Base-by-base conservation (phyloP, 2,888 invertebrate species). In the Eucera pruinosa region DNA sequence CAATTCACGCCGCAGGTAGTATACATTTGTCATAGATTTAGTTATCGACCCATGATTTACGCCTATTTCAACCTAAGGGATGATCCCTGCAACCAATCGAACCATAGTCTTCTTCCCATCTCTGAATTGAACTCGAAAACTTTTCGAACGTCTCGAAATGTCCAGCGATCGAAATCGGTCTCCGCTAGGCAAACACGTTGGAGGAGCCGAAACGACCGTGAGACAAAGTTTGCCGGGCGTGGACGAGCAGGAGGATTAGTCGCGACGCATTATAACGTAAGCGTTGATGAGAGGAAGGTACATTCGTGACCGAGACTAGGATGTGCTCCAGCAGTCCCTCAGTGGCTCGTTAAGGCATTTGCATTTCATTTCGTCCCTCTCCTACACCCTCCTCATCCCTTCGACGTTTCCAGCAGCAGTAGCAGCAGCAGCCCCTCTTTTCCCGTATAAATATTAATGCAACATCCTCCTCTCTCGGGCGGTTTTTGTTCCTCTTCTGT, bases 291-390 rank as follows among this genome's bases (percentile, higher is more conserved):
- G 89, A 89, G 88, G 83, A 85, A 83, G 84, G 85, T 86, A 89
- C 85, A 90, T 88, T 90, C 88, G 90, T 89, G 91, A 91, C 88
- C 88, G 85, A 86, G 87, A 82, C 84, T 88, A 81, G 86, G 86
- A 90, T 88, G 86, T 87, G 88, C 87, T 87, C 85, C 81, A 85
- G 90, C 86, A 91, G 90, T 92, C 87, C 91, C 91, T 92, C 91
- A 91, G 92, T 89, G 91, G 91, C 91, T 92, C 92, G 92, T 92
- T 92, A 92, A 91, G 89, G 90, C 90, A 92, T 92, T 92, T 92
- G 92, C 92, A 92, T 92, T 92, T 92, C 91, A 92, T 92, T 91
- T 89, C 89, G 85, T 85, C 87, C 89, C 76, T 80, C 82, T 64
- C 73, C 66, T 64, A 55, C 71, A 60, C 43, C 39, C 45, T 71